Conservation (phyloP, 2,113 vertebrate genomes). For the Aptenodytes patagonicus region DNA sequence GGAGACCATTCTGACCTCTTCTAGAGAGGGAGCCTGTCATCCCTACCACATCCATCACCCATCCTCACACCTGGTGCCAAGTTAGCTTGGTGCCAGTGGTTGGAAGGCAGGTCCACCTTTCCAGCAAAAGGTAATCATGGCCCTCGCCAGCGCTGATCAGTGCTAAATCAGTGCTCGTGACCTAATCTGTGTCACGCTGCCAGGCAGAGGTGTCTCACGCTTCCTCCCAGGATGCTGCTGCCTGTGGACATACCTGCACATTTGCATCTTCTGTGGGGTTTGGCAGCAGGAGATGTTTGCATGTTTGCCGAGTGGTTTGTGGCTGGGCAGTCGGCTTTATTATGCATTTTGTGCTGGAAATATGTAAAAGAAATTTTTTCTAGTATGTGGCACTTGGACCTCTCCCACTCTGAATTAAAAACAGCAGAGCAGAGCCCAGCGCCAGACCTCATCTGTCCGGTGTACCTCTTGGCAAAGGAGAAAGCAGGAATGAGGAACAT, state of each 20-base stretch:
- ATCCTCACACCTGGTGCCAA: background rate
- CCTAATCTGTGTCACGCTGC: background rate
- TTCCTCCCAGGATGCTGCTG: background rate
- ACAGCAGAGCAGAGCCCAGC: background rate
- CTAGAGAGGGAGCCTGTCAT: background rate
- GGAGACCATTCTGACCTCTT: background rate
- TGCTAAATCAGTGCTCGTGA: background rate
- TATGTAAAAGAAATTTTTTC: background rate
- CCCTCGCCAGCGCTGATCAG: background rate
- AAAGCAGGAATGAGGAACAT: background rate
- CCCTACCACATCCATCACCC: background rate
- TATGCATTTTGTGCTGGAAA: background rate
- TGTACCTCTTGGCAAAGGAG: background rate
- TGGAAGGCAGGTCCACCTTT: background rate
- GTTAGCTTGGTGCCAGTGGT: background rate
- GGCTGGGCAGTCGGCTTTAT: background rate
- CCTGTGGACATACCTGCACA: background rate
- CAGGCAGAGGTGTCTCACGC: background rate
- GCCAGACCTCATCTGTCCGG: background rate
- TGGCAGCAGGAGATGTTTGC: background rate
- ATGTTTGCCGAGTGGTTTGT: background rate
- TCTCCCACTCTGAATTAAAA: background rate
- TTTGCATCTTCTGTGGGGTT: background rate
- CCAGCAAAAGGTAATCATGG: background rate
- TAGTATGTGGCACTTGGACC: background rate